Evolutionary conservation across 2,113 vertebrate species (phyloP).

Genomic region (Cyprinodon brontotheroides): DNA sequence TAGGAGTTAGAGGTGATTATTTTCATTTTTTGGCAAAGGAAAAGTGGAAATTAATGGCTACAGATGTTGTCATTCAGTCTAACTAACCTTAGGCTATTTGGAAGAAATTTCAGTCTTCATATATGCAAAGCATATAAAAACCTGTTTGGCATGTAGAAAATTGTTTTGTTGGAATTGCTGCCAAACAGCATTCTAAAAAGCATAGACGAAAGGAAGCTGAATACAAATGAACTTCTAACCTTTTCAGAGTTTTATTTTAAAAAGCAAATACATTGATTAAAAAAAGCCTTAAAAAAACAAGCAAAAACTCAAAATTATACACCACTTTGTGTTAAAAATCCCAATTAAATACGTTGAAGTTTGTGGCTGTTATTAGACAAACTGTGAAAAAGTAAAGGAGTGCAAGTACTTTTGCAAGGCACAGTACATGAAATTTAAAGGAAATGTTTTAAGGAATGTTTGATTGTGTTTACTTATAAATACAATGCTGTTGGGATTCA

Average conservation of each 20-base stretch:
- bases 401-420: background rate
- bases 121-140: background rate
- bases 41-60: background rate
- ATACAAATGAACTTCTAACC: background rate
- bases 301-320: no score
- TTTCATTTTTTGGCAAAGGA: no score
- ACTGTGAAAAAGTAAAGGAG: background rate
- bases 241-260: background rate
- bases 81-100: background rate
- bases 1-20: no score
- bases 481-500: constrained; percentile 42
- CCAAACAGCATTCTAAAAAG: background rate
- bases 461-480: constrained; percentile 48
- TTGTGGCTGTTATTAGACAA: background rate
- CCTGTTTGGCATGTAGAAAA: no score
- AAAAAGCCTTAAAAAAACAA: no score
- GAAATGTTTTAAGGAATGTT: constrained; percentile 26
- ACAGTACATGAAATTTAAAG: constrained; percentile 42
- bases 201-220: background rate
- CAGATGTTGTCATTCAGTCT: background rate
- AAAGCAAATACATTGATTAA: no score
- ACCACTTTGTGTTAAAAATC: background rate
- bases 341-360: background rate
- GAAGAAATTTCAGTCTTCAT: background rate
- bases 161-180: no score